Base-by-base conservation (phyloP, 2,113 vertebrate species). In the Crotalus helleri region DNA sequence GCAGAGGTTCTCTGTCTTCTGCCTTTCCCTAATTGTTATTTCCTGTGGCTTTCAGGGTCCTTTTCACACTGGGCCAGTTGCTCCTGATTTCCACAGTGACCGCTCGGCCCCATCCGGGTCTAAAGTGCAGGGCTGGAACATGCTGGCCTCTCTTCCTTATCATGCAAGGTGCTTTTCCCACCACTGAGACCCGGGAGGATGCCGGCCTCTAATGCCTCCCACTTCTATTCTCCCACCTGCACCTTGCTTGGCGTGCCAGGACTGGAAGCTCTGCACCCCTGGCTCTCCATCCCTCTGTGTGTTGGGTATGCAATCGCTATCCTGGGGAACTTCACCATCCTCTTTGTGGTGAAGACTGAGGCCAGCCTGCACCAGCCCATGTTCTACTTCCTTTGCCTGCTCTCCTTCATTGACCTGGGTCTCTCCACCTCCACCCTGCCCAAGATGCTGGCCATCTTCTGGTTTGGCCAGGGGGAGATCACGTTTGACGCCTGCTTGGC, bases 401-500 rank as follows among this genome's bases (percentile, higher is more conserved):
- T 92, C 4, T 88, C 61, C 1, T 15, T 24, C 33, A 1, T 74
- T 0, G 49, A 88, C n/a, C 59, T 92, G 51, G 91, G 58, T 49
- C 61, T 92, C 21, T 74, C 91, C 51, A 55, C 86, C 2, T 64
- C 61, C 49, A 74, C 87, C 6, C 29, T 92, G 59, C 59, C 90
- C 69, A 85, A 55, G 23, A 57, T 91, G 90, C 69, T 91, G 90
- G 69, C 64, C 90, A 44, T 91, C 53, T 91, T 85, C 69, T 55
- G 69, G 90, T 85, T 85, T 15, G 69, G 64, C 54, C n/a, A 10
- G 0, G 33, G 90, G 7, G 74, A 57, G 53, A 91, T 44, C 3
- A 58, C 23, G 4, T 91, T 85, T 1, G 74, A 44, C 0, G 74
- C 53, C 54, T 91, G 90, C 92, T 93, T 97, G 19, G 88, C 92